Evolutionary conservation across 2,113 vertebrate species (phyloP), one percentile per base, ranked within the genome.

Genomic region (Corynorhinus townsendii): DNA sequence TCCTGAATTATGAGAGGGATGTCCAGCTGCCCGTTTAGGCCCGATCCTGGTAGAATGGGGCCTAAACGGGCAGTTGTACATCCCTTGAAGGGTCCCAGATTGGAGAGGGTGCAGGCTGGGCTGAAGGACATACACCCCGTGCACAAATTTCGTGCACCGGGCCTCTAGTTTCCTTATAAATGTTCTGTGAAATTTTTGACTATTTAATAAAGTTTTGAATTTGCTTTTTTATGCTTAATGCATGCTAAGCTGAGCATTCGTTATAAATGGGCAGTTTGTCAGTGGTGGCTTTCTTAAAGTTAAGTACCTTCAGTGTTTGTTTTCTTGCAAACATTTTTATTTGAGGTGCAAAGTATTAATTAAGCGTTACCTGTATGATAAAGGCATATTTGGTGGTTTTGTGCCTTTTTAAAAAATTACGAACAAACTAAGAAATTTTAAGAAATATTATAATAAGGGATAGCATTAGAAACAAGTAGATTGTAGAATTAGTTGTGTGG

Each of bases 251-350:
- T 86, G 38, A 59, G 14, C 62, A 64, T 93, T 87, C 81, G 49
- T 91, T 86, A 93, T 86, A 71, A 96, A 72, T 64, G 28, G 11
- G 14, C 2, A 59, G 9, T 45, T 30, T 59, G 11, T 86, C 83
- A 83, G 1, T 92, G 77, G 20, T 83, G 82, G 56, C 64, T 85
- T 89, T 91, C 54, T 88, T 77, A 90, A 94, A 95, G 43, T 86
- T 89, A 85, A 62, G 2, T 43, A 3, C 28, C 35, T 45, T 7
- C 7, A 24, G 16, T 22, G 40, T 69, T 87, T 73, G 33, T 87
- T 87, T 73, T 71, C 69, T 88, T 72, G 84, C 35, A 91, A 35
- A 80, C 43, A 54, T 81, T 85, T 92, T 49, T 82, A 56, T 49
- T 88, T 73, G 17, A 76, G 30, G 14, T 19, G 6, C 3, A 93